Evolutionary conservation across 2,888 invertebrate species (phyloP), one percentile per base, ranked within the genome.

Genomic region (Silvanus unidentatus): DNA sequence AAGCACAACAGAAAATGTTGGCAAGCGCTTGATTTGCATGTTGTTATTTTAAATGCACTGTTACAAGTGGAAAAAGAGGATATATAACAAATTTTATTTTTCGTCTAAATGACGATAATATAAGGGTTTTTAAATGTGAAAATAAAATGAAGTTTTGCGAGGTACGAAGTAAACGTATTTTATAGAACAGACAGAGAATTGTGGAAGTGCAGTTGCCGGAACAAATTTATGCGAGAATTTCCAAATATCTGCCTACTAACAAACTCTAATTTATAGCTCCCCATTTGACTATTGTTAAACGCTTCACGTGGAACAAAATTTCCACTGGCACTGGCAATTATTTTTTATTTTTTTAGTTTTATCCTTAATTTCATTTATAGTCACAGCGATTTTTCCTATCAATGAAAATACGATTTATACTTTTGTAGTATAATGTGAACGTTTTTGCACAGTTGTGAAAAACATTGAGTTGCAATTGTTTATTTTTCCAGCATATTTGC

Each of bases 261-360:
- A 66, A 65, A 65, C 62, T 61, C 57, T 57, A 61, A 66, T 66
- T 64, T 64, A 64, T 64, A 48, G 57, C 56, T 62, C 59, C 61
- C 62, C 55, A 73, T 80, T 53, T 55, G 49, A 50, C 54, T 49
- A 49, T 54, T 49, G 47, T 46, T 49, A 49, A 76, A 77, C 76
- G 71, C 27, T 45, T 40, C 42, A 40, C 36, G 40, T 41, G 43
- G 30, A 43, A 35, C 39, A 44, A 44, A 48, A 44, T 40, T 47
- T 47, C 37, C 39, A 44, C 28, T 32, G n/a, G 32, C 11, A n/a
- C 43, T 42, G 42, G 35, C 47, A 48, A 44, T 48, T 44, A 44
- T 44, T 48, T 48, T 41, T 42, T 37, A 15, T 13, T 37, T n/a
- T n/a, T 37, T 37, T 32, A 32, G n/a, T 12, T 32, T 15, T 37